These are phyloP conservation scores for Choreutis nemorana DNA, from an alignment of 2,888 invertebrate genomes.

Conservation along the genomic window DNA sequence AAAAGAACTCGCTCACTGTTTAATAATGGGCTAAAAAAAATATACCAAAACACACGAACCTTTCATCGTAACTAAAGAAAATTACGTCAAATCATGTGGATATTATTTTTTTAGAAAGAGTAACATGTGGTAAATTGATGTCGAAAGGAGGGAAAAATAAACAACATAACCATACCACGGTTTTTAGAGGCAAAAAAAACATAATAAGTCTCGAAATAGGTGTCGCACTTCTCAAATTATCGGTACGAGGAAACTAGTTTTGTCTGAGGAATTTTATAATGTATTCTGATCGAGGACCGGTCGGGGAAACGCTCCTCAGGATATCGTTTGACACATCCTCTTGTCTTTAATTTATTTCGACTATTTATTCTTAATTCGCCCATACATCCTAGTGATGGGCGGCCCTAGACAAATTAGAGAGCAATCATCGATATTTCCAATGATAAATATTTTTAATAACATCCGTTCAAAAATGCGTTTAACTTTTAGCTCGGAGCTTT, in stretches of 20 bases:
- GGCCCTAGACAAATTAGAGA: too few relatives aligned
- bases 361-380: too few relatives aligned
- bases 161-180: slow-evolving; percentile 45
- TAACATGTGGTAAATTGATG: slow-evolving; percentile 61
- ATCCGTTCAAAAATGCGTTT: too few relatives aligned
- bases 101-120: slow-evolving; percentile 50
- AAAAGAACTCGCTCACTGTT: slow-evolving; percentile 41
- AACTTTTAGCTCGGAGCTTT: too few relatives aligned
- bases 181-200: slow-evolving; percentile 31
- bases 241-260: slow-evolving; percentile 28
- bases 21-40: slow-evolving; percentile 49
- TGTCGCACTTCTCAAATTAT: slow-evolving; percentile 43
- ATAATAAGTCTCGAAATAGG: slow-evolving; percentile 28
- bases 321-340: too few relatives aligned
- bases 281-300: too few relatives aligned
- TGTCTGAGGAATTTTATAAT: slow-evolving; percentile 14
- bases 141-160: slow-evolving; percentile 46
- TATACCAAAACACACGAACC: slow-evolving; percentile 52
- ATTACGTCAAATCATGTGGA: slow-evolving; percentile 59
- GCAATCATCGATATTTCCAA: too few relatives aligned
- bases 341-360: too few relatives aligned
- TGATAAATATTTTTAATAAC: too few relatives aligned
- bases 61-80: slow-evolving; percentile 54
- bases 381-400: too few relatives aligned
- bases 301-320: too few relatives aligned